Percentiles rank a stretch among this genome's conserved stretches.
Evolutionary conservation across 1,140 invertebrate species (phyloP).

Genomic region (Cydia fagiglandana): DNA sequence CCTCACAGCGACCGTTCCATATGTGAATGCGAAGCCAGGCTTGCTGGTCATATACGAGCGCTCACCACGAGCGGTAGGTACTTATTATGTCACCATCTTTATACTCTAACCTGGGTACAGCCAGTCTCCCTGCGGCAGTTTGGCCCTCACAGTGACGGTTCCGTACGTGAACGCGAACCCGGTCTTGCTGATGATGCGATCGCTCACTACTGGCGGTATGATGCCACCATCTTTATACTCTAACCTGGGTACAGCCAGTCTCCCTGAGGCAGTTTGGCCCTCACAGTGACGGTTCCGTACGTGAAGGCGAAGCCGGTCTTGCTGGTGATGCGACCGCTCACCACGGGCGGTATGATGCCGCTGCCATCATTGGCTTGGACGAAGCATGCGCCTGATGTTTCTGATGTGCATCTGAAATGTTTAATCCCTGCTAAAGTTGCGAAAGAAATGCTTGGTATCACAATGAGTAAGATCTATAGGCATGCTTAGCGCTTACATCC

Average conservation of each 20-base stretch:
- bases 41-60: no score
- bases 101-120: conserved; percentile 87
- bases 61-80: no score
- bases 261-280: conserved; percentile 83
- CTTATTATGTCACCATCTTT: no score
- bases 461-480: no score
- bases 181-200: conserved; percentile 68
- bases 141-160: conserved; percentile 82
- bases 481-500: no score
- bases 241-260: conserved; percentile 89
- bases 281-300: conserved; percentile 83
- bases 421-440: no score
- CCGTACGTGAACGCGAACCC: conserved; percentile 83
- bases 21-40: no score
- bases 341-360: conserved; percentile 59
- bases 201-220: conserved; percentile 58
- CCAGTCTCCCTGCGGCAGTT: conserved; percentile 86
- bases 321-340: conserved; percentile 69
- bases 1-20: no score
- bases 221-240: conserved; percentile 40
- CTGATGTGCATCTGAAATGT: conserved; percentile 54
- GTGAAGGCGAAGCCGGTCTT: conserved; percentile 79
- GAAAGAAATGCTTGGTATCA: no score
- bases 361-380: conserved; percentile 45
- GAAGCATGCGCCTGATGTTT: conserved; percentile 45